These are phyloP conservation scores for Nycticorax nycticorax DNA, from an alignment of 2,113 vertebrate species.

Conservation along the genomic window DNA sequence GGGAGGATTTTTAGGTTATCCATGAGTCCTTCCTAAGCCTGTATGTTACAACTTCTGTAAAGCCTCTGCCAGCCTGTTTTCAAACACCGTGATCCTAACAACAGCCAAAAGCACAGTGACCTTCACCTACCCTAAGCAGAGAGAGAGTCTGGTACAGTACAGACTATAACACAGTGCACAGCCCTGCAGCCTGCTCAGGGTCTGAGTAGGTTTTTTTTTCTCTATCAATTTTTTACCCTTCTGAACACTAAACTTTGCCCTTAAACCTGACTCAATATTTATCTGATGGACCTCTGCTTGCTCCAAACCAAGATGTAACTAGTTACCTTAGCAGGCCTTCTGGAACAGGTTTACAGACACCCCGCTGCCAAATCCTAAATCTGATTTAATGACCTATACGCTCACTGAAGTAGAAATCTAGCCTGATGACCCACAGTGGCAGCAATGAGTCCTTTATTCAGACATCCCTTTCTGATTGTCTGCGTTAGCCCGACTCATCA, in stretches of 20 bases:
- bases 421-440: not conserved
- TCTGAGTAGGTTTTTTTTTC: not conserved
- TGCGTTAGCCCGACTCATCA: not conserved
- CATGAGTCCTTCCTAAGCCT: not conserved
- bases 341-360: not conserved
- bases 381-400: not conserved
- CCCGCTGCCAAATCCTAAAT: not conserved
- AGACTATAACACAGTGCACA: not conserved
- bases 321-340: not conserved
- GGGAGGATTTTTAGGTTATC: not conserved
- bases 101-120: not conserved
- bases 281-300: not conserved
- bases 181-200: not conserved
- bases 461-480: not conserved
- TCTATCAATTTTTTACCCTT: not conserved
- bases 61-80: not conserved
- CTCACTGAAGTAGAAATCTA: not conserved
- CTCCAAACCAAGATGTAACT: not conserved
- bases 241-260: not conserved
- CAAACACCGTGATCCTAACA: fast-evolving
- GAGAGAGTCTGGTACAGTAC: not conserved
- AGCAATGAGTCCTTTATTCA: not conserved
- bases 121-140: not conserved
- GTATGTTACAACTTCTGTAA: not conserved
- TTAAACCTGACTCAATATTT: not conserved